Evolutionary conservation across 2,797 vertebrate species (phyloP), one percentile per base, ranked within the genome.

Genomic region (Macropus fuliginosus): DNA sequence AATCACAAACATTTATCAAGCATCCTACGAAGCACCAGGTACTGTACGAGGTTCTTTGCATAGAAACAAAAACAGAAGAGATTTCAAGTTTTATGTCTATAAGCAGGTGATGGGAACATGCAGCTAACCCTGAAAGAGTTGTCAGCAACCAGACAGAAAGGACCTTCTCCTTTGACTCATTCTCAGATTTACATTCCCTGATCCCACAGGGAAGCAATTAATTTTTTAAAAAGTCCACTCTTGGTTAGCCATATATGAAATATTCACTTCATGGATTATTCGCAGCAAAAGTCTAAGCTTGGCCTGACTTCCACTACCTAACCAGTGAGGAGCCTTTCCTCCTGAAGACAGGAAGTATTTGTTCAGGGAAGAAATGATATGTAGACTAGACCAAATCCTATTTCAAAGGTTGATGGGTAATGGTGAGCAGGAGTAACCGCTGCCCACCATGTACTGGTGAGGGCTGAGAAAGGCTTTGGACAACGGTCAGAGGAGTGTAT

Each of bases 201-300:
- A 91, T 46, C 3, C 5, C 92, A 87, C 10, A 50, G 74, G 40
- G 74, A 87, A 87, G 40, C 21, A 87, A 87, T 50, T 87, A 87
- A 50, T 87, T 87, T 87, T 46, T 87, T 46, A 87, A 50, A 87
- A 50, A 87, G 74, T 87, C 27, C 24, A 21, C 40, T 95, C 29
- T 27, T 74, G 92, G 16, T 89, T 54, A 91, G 56, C 46, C 31
- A 31, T 66, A 89, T 91, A 27, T 92, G 29, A 66, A 18, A 89
- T 50, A 94, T 34, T 92, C 55, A 40, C 59, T 57, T 93, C 92
- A 66, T 16, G 34, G 56, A 74, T 94, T 93, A 8, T 90, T 91
- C 54, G 62, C 55, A 46, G 16, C 56, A 59, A 11, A 46, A 92
- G 28, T 91, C 91, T 89, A 94, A 94, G 54, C 54, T 24, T 40